A percentile compares a stretch with the other conserved stretches of the same genome.
These are phyloP conservation scores for Sesamia nonagrioides DNA, from an alignment of 1,140 invertebrate genomes.

Conservation along the genomic window DNA sequence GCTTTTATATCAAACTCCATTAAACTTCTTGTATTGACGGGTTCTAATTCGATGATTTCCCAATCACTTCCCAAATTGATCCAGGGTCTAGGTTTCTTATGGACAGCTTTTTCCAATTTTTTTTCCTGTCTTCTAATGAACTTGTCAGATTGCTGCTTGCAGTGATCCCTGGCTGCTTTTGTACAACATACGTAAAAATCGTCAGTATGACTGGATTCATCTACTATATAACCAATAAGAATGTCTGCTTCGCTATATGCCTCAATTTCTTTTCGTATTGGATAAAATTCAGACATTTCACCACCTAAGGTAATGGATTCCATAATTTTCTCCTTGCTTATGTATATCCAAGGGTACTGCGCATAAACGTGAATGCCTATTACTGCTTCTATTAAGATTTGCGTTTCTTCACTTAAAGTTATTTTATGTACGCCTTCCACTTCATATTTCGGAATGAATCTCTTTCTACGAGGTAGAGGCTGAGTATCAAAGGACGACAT, in stretches of 20 bases:
- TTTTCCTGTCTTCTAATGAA: constrained; percentile 87
- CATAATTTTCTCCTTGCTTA: constrained; percentile 89
- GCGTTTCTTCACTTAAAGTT: constrained; percentile 80
- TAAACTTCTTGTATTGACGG: constrained; percentile 87
- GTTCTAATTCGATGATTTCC: constrained; percentile 88
- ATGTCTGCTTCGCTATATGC: constrained; percentile 88
- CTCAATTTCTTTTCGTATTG: constrained; percentile 85
- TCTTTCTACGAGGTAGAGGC: constrained; percentile 74
- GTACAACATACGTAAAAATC: constrained; percentile 92
- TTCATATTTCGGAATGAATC: constrained; percentile 83
- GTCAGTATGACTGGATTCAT: constrained; percentile 88
- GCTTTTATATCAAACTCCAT: constrained; percentile 90
- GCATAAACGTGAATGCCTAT: constrained; percentile 89
- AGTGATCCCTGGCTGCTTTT: constrained; percentile 87
- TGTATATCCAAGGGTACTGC: constrained; percentile 91
- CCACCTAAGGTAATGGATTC: constrained; percentile 87
- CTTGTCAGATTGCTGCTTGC: constrained; percentile 87
- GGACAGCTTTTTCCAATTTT: constrained; percentile 89
- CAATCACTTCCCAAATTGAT: constrained; percentile 89
- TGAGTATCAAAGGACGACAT: constrained; percentile 60
- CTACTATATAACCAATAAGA: constrained; percentile 91
- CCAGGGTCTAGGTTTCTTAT: constrained; percentile 89
- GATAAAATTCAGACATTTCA: constrained; percentile 88
- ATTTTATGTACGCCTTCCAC: constrained; percentile 80
- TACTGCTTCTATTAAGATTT: constrained; percentile 84